Conservation (phyloP, 1,140 invertebrate genomes). For the Temnothorax longispinosus region DNA sequence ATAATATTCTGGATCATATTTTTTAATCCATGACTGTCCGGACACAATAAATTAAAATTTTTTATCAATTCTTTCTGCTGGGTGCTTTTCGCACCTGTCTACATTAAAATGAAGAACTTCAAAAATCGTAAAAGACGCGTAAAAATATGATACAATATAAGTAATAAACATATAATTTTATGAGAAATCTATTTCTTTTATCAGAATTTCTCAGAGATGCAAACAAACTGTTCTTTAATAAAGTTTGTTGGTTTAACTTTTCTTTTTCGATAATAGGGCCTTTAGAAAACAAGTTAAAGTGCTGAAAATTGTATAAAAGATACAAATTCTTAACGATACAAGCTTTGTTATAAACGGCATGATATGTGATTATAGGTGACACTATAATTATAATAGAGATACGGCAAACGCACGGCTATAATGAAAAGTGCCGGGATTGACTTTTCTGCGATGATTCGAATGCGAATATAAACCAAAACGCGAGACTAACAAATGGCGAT, state of each 20-base stretch:
- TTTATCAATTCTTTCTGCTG: neutral
- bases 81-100: neutral
- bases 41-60: neutral
- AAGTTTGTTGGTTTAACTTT: neutral
- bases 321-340: conserved; percentile 11
- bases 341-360: neutral
- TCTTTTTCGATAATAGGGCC: neutral
- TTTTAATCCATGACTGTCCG: neutral
- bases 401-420: neutral
- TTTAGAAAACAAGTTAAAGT: neutral
- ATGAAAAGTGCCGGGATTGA: conserved; percentile 11
- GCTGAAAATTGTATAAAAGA: neutral
- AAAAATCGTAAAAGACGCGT: neutral
- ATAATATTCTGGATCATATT: neutral
- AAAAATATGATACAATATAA: neutral
- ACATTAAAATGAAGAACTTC: neutral
- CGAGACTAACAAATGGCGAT: neutral
- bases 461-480: conserved; percentile 3
- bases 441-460: neutral
- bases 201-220: neutral
- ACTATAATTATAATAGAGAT: neutral
- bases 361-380: conserved; percentile 25
- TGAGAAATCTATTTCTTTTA: neutral
- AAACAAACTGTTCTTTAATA: neutral
- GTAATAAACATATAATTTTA: neutral